phyloP scores from a whole-genome alignment of 2,888 invertebrate genomes.

The Noctua janthe region DNA sequence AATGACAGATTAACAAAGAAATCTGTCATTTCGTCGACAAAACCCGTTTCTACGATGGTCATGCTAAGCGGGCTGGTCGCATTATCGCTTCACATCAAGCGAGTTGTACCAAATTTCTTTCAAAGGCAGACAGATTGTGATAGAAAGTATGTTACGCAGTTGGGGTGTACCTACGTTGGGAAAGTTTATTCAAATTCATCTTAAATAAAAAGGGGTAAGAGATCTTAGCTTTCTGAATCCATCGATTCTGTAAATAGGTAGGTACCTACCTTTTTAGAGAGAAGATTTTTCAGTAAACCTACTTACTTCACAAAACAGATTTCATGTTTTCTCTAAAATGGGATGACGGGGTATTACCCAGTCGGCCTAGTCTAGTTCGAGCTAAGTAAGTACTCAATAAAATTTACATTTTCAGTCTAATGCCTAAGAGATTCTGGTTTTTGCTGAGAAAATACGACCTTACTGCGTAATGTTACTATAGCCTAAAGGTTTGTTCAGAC shows the following conservation, averaged over 20 bases:
- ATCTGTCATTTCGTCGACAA: no score
- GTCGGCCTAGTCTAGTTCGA: neutral
- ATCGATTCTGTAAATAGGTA: neutral
- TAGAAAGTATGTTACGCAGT: no score
- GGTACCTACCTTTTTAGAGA: neutral
- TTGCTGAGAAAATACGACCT: neutral
- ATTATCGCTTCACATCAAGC: no score
- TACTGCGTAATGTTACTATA: neutral
- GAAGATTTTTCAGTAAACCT: neutral
- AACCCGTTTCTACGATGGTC: no score
- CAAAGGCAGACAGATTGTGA: no score
- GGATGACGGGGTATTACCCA: neutral
- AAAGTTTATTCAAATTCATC: no score
- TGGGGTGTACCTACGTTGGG: no score
- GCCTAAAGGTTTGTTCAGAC: neutral
- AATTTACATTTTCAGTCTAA: conserved; percentile 39
- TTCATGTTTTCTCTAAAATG: conserved; percentile 9
- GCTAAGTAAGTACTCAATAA: conserved; percentile 19
- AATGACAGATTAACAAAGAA: no score
- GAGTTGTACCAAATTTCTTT: no score
- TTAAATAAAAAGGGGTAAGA: neutral
- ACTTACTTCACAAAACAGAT: neutral
- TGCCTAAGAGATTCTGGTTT: neutral
- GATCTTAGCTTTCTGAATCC: no score
- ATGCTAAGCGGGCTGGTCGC: no score